These are phyloP conservation scores for Pica pica DNA, from an alignment of 2,113 vertebrate genomes.

Conservation along the genomic window DNA sequence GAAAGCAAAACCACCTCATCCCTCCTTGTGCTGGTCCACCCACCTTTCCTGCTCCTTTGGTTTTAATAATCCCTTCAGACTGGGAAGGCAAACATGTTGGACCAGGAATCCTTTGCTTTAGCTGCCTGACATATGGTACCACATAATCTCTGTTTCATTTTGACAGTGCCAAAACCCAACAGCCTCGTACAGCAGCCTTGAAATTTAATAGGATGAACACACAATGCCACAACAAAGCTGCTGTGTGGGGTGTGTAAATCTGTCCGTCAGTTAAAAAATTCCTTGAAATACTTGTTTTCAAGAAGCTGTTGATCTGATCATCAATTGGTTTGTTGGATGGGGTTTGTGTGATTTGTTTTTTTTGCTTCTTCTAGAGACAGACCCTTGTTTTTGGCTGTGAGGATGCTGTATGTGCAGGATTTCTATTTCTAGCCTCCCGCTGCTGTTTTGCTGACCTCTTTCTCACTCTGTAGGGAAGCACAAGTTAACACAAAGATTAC, in stretches of 20 bases:
- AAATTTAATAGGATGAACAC: slow-evolving; percentile 12
- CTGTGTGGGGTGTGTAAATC: not conserved
- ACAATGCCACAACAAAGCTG: slow-evolving; percentile 22
- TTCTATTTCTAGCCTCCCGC: not conserved
- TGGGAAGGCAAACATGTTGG: not conserved
- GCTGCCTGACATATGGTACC: slow-evolving; percentile 53
- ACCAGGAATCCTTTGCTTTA: slow-evolving; percentile 24
- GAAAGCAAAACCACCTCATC: not conserved
- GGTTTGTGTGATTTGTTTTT: not conserved
- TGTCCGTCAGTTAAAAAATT: slow-evolving; percentile 5
- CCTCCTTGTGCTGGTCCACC: not conserved
- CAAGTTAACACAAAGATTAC: slow-evolving; percentile 45
- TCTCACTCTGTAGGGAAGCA: not conserved
- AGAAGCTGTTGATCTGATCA: not conserved
- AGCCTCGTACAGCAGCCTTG: slow-evolving; percentile 39
- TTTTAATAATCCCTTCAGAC: not conserved
- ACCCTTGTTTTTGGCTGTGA: not conserved
- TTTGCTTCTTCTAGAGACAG: not conserved
- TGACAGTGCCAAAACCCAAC: slow-evolving; percentile 34
- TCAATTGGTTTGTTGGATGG: not conserved
- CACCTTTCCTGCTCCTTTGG: not conserved
- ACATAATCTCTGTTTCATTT: slow-evolving; percentile 1
- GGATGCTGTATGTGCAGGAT: not conserved
- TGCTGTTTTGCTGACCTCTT: not conserved
- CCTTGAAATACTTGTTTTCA: not conserved